phyloP scores from a whole-genome alignment of 2,113 vertebrate species.

The Lutjanus erythropterus region DNA sequence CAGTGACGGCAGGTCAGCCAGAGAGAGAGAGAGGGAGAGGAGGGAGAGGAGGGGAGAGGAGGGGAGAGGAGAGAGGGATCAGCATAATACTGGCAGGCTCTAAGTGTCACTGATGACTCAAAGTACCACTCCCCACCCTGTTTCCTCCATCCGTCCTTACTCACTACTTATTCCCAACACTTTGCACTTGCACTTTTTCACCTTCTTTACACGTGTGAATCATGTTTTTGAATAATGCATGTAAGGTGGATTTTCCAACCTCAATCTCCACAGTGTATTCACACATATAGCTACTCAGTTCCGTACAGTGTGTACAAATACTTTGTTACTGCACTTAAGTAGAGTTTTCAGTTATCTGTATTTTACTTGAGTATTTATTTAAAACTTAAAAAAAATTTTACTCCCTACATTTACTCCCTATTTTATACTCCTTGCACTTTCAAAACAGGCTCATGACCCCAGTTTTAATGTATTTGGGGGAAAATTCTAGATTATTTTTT shows the following conservation, averaged over 20 bases:
- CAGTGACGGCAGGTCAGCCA: constrained; percentile 47
- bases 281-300: not conserved
- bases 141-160: constrained; percentile 22
- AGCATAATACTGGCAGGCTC: constrained; percentile 52
- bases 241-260: not conserved
- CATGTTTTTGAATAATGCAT: not conserved
- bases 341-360: no score
- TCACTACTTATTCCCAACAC: not conserved
- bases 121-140: constrained; percentile 50
- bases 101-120: constrained; percentile 69
- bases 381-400: no score
- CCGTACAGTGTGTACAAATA: no score
- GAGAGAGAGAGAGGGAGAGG: constrained; percentile 27
- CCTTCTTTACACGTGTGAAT: not conserved
- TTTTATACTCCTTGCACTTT: no score
- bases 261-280: not conserved
- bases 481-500: no score
- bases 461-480: no score
- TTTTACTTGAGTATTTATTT: no score
- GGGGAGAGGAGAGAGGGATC: constrained; percentile 30
- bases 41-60: not conserved
- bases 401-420: no score
- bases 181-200: constrained; percentile 6
- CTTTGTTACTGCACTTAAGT: no score
- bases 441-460: no score